A percentile compares a stretch with the other conserved stretches of the same genome.
phyloP scores from a whole-genome alignment of 2,888 invertebrate genomes.

The Perizoma affinitatum region DNA sequence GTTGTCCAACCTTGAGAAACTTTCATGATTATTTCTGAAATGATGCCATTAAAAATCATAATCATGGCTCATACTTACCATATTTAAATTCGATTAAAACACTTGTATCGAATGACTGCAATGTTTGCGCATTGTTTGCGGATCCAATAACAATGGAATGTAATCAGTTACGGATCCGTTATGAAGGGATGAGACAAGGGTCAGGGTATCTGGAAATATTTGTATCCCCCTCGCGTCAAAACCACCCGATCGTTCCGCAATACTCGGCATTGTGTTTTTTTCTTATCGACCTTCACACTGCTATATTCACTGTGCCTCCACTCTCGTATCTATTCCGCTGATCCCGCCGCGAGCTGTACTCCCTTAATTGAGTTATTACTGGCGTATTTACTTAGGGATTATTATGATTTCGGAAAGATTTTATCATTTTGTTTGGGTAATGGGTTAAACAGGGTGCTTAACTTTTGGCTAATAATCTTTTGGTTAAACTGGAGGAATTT shows the following conservation, averaged over 20 bases:
- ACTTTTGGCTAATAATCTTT: neutral
- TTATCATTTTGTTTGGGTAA: constrained; percentile 26
- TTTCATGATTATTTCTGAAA: constrained; percentile 2
- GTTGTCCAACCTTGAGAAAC: constrained; percentile 1
- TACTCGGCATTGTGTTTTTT: constrained; percentile 59
- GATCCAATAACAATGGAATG: constrained; percentile 73
- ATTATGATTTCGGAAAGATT: constrained; percentile 44
- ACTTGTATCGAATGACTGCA: constrained; percentile 47
- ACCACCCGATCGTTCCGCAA: constrained; percentile 51
- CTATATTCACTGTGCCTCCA: constrained; percentile 32
- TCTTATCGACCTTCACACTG: constrained; percentile 48
- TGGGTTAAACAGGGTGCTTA: neutral
- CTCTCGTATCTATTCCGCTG: constrained; percentile 48
- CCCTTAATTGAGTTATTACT: constrained; percentile 79
- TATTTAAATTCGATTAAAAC: constrained; percentile 28
- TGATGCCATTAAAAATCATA: constrained; percentile 6
- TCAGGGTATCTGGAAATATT: constrained; percentile 64
- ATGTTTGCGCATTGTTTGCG: constrained; percentile 67
- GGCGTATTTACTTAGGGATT: constrained; percentile 66
- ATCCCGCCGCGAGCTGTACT: constrained; percentile 60
- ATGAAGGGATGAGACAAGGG: constrained; percentile 65
- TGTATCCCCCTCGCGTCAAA: constrained; percentile 51
- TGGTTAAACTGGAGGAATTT: too few relatives aligned
- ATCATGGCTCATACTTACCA: constrained; percentile 19
- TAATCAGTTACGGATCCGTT: constrained; percentile 67